Percentiles rank a stretch among this genome's conserved stretches.
Evolutionary conservation across 2,797 vertebrate genomes (phyloP).

Genomic region (Oceanodroma leucorhoa): DNA sequence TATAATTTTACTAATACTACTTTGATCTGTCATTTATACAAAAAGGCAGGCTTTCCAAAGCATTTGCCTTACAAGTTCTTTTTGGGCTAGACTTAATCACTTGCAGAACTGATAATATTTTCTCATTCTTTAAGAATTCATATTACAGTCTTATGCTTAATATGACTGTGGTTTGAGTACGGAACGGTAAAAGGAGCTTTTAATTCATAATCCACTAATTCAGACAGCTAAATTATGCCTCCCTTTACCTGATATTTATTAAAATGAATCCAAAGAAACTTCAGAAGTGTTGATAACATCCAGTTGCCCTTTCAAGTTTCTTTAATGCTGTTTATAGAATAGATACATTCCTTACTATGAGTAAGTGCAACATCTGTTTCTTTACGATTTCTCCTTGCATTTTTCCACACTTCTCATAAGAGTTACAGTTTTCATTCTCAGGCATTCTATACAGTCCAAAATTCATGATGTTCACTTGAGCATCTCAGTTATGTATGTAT

Average conservation of each 20-base stretch:
- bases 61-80: conserved; percentile 40
- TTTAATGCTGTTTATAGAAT: neutral
- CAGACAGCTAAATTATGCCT: conserved; percentile 52
- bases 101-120: conserved; percentile 60
- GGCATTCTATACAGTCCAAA: neutral
- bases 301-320: conserved; percentile 21
- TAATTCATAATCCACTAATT: conserved; percentile 61
- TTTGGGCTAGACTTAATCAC: conserved; percentile 55
- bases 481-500: neutral
- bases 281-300: conserved; percentile 1
- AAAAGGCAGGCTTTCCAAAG: conserved; percentile 25
- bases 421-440: neutral
- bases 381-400: neutral
- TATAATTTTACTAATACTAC: conserved; percentile 55
- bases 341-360: neutral
- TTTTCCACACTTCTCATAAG: neutral
- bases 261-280: neutral
- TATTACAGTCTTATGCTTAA: conserved; percentile 32
- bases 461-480: neutral
- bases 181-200: conserved; percentile 23
- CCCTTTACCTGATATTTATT: conserved; percentile 58
- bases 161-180: conserved; percentile 32
- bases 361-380: conserved; percentile 15
- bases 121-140: conserved; percentile 62
- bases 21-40: conserved; percentile 61